phyloP scores from a whole-genome alignment of 2,797 vertebrate genomes.

The Argyrosomus regius region DNA sequence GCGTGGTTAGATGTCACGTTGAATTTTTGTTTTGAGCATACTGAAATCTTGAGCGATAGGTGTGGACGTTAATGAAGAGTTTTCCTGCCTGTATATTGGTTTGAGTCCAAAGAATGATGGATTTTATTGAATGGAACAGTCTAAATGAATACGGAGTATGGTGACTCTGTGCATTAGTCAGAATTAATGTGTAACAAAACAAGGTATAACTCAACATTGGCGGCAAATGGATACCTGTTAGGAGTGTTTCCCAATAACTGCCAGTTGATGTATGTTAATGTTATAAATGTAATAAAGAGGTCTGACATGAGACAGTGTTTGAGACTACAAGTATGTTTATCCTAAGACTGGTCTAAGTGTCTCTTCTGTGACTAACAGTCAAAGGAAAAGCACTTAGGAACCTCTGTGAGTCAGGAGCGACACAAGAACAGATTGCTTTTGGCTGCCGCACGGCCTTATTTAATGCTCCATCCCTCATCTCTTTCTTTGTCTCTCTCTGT shows the following conservation, averaged over 20 bases:
- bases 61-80: neutral
- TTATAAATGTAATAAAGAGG: constrained; percentile 26
- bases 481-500: constrained; percentile 38
- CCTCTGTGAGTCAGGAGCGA: constrained; percentile 62
- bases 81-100: too few species aligned
- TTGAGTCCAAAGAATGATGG: neutral
- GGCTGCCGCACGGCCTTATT: constrained; percentile 44
- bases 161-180: neutral
- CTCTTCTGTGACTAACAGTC: constrained; percentile 50
- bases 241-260: constrained; percentile 10
- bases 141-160: constrained; percentile 1
- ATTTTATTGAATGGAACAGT: neutral
- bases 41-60: neutral
- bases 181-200: neutral
- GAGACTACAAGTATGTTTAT: constrained; percentile 43
- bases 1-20: neutral
- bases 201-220: constrained; percentile 16
- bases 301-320: constrained; percentile 16
- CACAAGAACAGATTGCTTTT: constrained; percentile 52
- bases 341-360: constrained; percentile 40
- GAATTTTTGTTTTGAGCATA: neutral
- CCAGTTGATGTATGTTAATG: neutral
- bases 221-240: constrained; percentile 4
- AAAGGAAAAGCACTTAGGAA: constrained; percentile 67
- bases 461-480: constrained; percentile 60